Evolutionary conservation across 2,113 vertebrate species (phyloP), one percentile per base, ranked within the genome.

Genomic region (Cathartes aura): DNA sequence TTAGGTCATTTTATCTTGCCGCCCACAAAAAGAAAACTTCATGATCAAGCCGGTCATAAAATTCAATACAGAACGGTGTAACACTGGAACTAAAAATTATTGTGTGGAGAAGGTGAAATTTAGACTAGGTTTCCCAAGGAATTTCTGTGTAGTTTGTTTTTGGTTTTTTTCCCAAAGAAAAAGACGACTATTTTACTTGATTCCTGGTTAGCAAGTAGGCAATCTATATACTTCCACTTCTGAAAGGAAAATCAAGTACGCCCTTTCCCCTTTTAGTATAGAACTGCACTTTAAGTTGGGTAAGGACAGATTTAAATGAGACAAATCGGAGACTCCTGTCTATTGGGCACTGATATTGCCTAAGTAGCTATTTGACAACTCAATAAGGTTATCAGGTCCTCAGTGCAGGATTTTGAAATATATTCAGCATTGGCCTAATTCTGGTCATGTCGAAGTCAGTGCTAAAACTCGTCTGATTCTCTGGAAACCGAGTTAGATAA

Each of bases 11-110:
- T 95, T 47, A 17, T 7, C 43, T 93, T 64, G 56, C 21, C 40
- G 59, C 17, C 26, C 64, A 59, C 40, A 30, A 30, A 60, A 58
- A 71, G 50, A 95, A 96, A 91, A 60, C 67, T 62, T 95, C 30
- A 45, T 26, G 17, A 24, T 55, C 63, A 58, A 83, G 23, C 11
- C 86, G 45, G 34, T 76, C 17, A 79, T 40, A 90, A 80, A 73
- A 62, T 29, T 73, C 48, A 90, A 58, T 34, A 22, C 6, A 36
- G 30, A 75, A 68, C 0, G 9, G 78, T 2, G 0, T 42, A 79
- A 67, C 14, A 17, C 7, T 1, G 1, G 29, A 88, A 55, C 22
- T 24, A 43, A 85, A 87, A 89, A 27, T 5, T 40, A 43, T 0
- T 40, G 36, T 36, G 43, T 60, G 43, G 48, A 67, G 53, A 67